Percentiles rank a stretch among this genome's conserved stretches.
Evolutionary conservation across 2,888 invertebrate genomes (phyloP).

Genomic region (Anticlea derivata): DNA sequence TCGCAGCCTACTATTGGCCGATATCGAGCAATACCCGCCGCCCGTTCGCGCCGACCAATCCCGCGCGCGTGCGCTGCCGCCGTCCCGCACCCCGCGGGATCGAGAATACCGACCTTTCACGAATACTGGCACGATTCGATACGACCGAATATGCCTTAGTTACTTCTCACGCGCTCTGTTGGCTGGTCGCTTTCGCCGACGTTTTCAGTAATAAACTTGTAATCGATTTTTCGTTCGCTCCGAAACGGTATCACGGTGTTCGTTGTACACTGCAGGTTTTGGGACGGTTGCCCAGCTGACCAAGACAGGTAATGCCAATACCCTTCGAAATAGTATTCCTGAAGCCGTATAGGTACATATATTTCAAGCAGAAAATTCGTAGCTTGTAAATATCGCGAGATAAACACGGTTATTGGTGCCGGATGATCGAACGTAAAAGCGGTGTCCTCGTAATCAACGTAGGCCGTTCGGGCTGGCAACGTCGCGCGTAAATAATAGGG

Average conservation of each 20-base stretch:
- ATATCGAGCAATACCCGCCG: conserved; percentile 63
- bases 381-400: conserved; percentile 44
- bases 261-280: conserved; percentile 33
- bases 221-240: conserved; percentile 36
- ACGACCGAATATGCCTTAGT: conserved; percentile 83
- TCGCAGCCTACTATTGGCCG: conserved; percentile 61
- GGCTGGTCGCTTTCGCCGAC: conserved; percentile 71
- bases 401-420: conserved; percentile 61
- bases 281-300: conserved; percentile 34
- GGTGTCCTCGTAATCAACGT: conserved; percentile 84
- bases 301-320: conserved; percentile 47
- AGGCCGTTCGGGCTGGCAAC: conserved; percentile 79
- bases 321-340: conserved; percentile 18
- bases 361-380: conserved; percentile 38
- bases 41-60: conserved; percentile 65
- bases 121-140: conserved; percentile 80
- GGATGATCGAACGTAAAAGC: conserved; percentile 82
- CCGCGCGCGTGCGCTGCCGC: conserved; percentile 43
- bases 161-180: conserved; percentile 75
- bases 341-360: conserved; percentile 31
- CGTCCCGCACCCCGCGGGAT: conserved; percentile 70
- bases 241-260: conserved; percentile 35
- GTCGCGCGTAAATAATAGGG: conserved; percentile 84
- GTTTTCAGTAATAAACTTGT: conserved; percentile 55
- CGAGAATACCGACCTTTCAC: conserved; percentile 79